phyloP scores from a whole-genome alignment of 2,888 invertebrate species.

The Carabus problematicus region DNA sequence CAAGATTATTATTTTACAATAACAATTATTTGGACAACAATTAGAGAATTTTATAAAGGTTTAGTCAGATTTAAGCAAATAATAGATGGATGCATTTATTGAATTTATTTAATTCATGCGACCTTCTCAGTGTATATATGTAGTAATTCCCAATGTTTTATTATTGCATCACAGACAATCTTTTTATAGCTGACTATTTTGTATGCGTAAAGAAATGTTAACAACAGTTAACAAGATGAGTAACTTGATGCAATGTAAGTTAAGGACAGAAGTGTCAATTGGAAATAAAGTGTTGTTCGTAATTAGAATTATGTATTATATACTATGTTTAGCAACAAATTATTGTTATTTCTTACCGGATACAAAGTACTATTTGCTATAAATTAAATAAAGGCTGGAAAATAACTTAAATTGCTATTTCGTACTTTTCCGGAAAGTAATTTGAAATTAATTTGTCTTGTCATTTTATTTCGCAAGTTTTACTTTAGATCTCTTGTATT shows the following conservation, averaged over 20 bases:
- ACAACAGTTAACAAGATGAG: constrained; percentile 11
- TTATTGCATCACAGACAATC: not conserved
- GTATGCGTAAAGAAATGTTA: constrained; percentile 7
- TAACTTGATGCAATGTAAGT: not conserved
- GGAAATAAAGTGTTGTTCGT: not conserved
- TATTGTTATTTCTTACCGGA: not conserved
- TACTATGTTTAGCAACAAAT: not conserved
- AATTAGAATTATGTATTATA: constrained; percentile 1
- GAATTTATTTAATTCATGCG: not conserved
- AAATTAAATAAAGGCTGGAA: not conserved
- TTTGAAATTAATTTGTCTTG: no score
- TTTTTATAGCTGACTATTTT: constrained; percentile 11
- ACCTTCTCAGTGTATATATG: not conserved
- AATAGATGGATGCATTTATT: not conserved
- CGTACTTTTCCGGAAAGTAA: no score
- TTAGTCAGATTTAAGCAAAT: no score
- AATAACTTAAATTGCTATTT: no score
- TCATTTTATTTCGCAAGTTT: no score
- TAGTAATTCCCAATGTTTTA: constrained; percentile 8
- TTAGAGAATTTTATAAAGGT: constrained; percentile 8
- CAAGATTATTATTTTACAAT: constrained; percentile 13
- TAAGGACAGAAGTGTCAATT: not conserved
- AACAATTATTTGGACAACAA: constrained; percentile 13
- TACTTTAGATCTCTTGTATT: no score
- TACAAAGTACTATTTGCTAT: not conserved